phyloP scores from a whole-genome alignment of 2,888 invertebrate genomes.

The Coleophora flavipennella region DNA sequence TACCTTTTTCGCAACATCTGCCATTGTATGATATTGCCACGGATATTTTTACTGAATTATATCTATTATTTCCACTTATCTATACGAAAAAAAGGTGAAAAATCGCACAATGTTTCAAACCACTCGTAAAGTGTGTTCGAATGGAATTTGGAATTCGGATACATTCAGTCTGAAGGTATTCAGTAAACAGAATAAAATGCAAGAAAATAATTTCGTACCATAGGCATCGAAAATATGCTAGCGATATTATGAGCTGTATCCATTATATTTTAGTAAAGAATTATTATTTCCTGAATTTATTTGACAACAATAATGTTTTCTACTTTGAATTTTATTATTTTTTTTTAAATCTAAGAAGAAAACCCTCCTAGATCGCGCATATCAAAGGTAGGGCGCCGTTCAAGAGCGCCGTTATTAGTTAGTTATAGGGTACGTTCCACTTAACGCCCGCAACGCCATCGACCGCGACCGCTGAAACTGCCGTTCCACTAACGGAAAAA shows the following conservation, averaged over 20 bases:
- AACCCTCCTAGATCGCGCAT: too few species aligned
- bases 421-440: too few species aligned
- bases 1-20: slow-evolving; percentile 66
- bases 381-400: too few species aligned
- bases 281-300: neutral
- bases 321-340: slow-evolving; percentile 17
- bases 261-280: slow-evolving; percentile 16
- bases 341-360: too few species aligned
- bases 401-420: too few species aligned
- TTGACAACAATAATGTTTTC: slow-evolving; percentile 4
- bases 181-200: slow-evolving; percentile 4
- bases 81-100: slow-evolving; percentile 21
- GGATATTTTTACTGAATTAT: slow-evolving; percentile 19
- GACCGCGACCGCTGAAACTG: too few species aligned
- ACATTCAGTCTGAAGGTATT: too few species aligned
- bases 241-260: slow-evolving; percentile 17
- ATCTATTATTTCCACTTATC: slow-evolving; percentile 17
- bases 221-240: slow-evolving; percentile 7
- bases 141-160: slow-evolving; percentile 28
- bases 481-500: too few species aligned
- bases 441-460: too few species aligned
- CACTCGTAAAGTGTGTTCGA: slow-evolving; percentile 7
- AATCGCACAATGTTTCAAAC: slow-evolving; percentile 21
- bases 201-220: slow-evolving; percentile 11
- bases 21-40: slow-evolving; percentile 38